Percentiles rank a stretch among this genome's conserved stretches.
These are phyloP conservation scores for Antheraea pernyi DNA, from an alignment of 1,140 invertebrate genomes.

Conservation along the genomic window DNA sequence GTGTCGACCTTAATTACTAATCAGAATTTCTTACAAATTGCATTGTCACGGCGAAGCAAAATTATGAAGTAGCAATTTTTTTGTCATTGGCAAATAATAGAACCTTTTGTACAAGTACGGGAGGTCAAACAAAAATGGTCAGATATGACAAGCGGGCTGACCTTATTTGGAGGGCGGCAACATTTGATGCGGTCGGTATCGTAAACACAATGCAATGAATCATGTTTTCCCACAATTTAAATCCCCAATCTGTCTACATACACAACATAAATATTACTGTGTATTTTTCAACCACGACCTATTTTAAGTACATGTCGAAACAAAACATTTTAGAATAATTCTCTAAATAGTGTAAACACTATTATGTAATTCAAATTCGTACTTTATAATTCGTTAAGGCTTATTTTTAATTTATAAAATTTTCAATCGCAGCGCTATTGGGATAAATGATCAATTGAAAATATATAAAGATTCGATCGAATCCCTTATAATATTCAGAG, in stretches of 20 bases:
- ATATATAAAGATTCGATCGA: too few species aligned
- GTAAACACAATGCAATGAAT: conserved; percentile 51
- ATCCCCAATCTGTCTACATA: not conserved
- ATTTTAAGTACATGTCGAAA: not conserved
- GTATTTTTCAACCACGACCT: not conserved
- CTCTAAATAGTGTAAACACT: not conserved
- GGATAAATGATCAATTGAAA: too few species aligned
- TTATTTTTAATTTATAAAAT: too few species aligned
- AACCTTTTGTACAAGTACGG: not conserved
- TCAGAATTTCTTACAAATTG: too few species aligned
- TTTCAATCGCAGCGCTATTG: too few species aligned
- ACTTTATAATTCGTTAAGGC: too few species aligned
- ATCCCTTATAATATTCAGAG: too few species aligned
- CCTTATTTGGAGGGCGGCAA: conserved; percentile 51
- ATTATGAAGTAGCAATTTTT: not conserved
- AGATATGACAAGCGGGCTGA: conserved; percentile 42
- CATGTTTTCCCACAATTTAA: conserved; percentile 36
- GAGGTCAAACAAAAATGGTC: conserved; percentile 26
- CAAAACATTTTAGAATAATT: not conserved
- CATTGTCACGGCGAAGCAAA: too few species aligned
- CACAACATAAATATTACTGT: not conserved
- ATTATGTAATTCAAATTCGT: not conserved
- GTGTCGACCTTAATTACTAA: not conserved
- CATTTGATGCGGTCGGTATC: conserved; percentile 42
- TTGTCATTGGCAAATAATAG: not conserved